Base-by-base conservation (phyloP, 1,140 invertebrate species). In the Pseudomyrmex cubaensis region DNA sequence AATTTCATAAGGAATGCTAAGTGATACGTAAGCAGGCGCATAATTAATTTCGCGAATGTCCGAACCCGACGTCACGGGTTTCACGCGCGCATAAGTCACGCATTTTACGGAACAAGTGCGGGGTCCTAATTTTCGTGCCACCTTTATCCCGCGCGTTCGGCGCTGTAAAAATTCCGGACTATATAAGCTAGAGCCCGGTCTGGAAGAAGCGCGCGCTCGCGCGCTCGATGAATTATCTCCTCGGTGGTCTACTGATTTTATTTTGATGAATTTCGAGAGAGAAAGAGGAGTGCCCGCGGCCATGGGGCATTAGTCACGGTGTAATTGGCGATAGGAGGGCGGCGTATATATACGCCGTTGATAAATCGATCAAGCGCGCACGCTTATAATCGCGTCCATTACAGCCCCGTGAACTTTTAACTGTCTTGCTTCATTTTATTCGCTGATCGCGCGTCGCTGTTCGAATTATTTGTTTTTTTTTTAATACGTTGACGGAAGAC, bases 211-310 rank as follows among this genome's bases (percentile, higher is more conserved):
- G 83, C 69, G 54, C 62, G 15, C 62, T 25, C 22, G 22, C 22
- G 15, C 50, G 22, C 20, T 13, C 56, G 83, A 90, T 87, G 91
- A 91, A 91, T 90, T 90, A 88, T 90, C 88, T 90, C 80, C 84
- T 78, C 82, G 90, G 87, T 90, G 89, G 84, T 87, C 87, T 75
- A 77, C 84, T 87, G 88, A 90, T 90, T 92, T 92, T 90, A 90
- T 93, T 92, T 92, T 91, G 91, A 93, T 92, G 92, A 92, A 93
- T 92, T 93, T 93, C 89, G 89, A 91, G 90, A 90, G 89, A 90
- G 90, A 35, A 5, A 90, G 76, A 70, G 35, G 66, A n/a, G 54
- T 80, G 91, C 92, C 92, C 69, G 86, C 86, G 90, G 92, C 90
- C 70, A 91, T 70, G 73, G 82, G 83, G 87, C 90, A 93, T 93